Base-by-base conservation (phyloP, 2,797 vertebrate genomes). In the Neostethus bicornis region DNA sequence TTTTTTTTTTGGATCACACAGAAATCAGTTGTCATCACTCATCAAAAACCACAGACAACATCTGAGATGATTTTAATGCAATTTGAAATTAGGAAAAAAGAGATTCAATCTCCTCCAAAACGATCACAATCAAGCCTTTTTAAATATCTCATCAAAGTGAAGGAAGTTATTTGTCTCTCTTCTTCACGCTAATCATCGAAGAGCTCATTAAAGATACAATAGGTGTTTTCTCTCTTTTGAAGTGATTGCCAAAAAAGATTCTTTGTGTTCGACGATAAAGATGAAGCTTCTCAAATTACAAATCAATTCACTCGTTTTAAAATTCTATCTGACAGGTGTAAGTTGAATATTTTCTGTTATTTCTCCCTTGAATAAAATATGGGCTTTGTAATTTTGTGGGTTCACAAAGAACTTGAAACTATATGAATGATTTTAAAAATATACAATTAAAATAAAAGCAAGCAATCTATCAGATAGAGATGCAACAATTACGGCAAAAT, bases 61-160 rank as follows among this genome's bases (percentile, higher is more conserved):
- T 51, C 53, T 53, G 43, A 73, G 60, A 74, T 73, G 83, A 81
- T 72, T 65, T 64, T 79, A 75, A 84, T 85, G 75, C 66, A 87
- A 82, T 84, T 80, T 84, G 77, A 65, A 74, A 77, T 78, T 83
- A 67, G 24, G 47, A 64, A 74, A n/a, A 73, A 77, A 74, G 54
- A 72, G 63, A 80, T 72, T 56, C 58, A 83, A 89, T 90, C 85
- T 74, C 66, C 62, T 74, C 32, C 32, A 61, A 79, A 87, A 87
- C 68, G 41, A 83, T 80, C 80, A 88, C 63, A 85, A 91, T 85
- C 83, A 85, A 85, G 79, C 76, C 46, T 41, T 83, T 85, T 87
- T 77, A 81, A 86, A 83, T 87, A 71, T 75, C 74, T 80, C 78
- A 88, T 91, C 83, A 90, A 81, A 89, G 75, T 66, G 75, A 85